Conservation (phyloP, 2,888 invertebrate genomes). For the Oscheius sp. region DNA sequence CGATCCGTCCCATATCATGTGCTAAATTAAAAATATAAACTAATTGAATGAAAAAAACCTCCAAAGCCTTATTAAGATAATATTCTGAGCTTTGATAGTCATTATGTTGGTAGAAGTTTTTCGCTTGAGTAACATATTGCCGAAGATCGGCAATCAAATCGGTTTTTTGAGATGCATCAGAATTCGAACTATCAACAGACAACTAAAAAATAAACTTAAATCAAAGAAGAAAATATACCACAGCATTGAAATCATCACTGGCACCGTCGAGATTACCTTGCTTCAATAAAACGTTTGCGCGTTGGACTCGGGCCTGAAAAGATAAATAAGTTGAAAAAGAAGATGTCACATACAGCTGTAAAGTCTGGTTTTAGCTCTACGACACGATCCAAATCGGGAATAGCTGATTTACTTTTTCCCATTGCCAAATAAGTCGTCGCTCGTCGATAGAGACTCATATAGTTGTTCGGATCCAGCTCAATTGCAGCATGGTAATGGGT, state of each 20-base stretch:
- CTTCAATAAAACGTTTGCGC: conserved; percentile 88
- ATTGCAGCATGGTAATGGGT: conserved; percentile 97
- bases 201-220: conserved; percentile 73
- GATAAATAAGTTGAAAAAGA: not conserved
- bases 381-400: conserved; percentile 90
- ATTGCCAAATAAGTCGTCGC: conserved; percentile 57
- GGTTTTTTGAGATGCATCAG: conserved; percentile 80
- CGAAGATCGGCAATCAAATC: conserved; percentile 78
- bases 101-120: conserved; percentile 35
- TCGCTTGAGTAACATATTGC: conserved; percentile 45
- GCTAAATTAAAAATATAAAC: conserved; percentile 72
- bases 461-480: conserved; percentile 93
- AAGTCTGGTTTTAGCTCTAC: conserved; percentile 94
- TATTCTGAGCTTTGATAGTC: conserved; percentile 78
- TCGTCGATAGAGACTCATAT: conserved; percentile 88
- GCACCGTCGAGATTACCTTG: conserved; percentile 75
- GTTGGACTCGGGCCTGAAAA: conserved; percentile 78
- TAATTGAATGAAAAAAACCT: conserved; percentile 44
- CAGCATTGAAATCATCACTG: conserved; percentile 59
- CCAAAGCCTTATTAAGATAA: conserved; percentile 73
- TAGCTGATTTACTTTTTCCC: conserved; percentile 77
- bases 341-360: conserved; percentile 79
- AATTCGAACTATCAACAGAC: conserved; percentile 80
- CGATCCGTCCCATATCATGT: conserved; percentile 81
- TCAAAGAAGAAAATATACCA: conserved; percentile 43